Conservation (phyloP, 2,888 invertebrate species). For the Acanthosoma haemorrhoidale region DNA sequence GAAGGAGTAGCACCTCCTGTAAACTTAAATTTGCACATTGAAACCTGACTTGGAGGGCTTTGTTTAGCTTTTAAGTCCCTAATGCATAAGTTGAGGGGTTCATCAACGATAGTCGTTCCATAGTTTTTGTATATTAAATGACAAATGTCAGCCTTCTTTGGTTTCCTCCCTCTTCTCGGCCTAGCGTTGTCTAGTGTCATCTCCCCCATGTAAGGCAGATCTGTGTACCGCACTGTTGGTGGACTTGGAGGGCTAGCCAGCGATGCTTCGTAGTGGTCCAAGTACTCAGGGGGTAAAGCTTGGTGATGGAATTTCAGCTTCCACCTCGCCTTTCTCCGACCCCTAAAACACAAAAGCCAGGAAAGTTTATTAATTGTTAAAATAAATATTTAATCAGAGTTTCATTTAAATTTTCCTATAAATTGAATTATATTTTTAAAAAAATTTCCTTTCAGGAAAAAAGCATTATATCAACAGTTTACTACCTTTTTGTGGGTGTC, state of each 20-base stretch:
- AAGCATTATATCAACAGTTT: too few species aligned
- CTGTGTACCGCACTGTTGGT: conserved; percentile 59
- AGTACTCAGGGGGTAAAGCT: conserved; percentile 69
- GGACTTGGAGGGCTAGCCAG: conserved; percentile 47
- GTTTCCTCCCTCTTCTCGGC: conserved; percentile 78
- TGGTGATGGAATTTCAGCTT: conserved; percentile 77
- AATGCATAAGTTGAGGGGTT: conserved; percentile 78
- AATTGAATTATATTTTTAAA: not conserved
- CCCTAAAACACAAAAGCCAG: conserved; percentile 43
- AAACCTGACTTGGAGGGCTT: conserved; percentile 51
- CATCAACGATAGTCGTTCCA: conserved; percentile 70
- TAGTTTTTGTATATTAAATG: conserved; percentile 88
- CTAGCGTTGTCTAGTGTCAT: conserved; percentile 84
- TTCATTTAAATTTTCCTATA: not conserved
- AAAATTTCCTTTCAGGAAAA: too few species aligned
- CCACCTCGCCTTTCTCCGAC: conserved; percentile 61
- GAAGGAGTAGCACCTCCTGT: conserved; percentile 85
- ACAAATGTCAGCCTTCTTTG: conserved; percentile 87
- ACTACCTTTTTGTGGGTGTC: too few species aligned
- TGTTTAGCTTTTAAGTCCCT: conserved; percentile 57
- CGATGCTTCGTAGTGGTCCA: conserved; percentile 72
- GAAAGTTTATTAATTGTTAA: not conserved
- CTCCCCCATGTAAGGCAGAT: conserved; percentile 87
- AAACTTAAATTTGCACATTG: conserved; percentile 90
- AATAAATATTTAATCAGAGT: not conserved